Conservation (phyloP, 2,888 invertebrate genomes). For the Crocallis elinguaria region DNA sequence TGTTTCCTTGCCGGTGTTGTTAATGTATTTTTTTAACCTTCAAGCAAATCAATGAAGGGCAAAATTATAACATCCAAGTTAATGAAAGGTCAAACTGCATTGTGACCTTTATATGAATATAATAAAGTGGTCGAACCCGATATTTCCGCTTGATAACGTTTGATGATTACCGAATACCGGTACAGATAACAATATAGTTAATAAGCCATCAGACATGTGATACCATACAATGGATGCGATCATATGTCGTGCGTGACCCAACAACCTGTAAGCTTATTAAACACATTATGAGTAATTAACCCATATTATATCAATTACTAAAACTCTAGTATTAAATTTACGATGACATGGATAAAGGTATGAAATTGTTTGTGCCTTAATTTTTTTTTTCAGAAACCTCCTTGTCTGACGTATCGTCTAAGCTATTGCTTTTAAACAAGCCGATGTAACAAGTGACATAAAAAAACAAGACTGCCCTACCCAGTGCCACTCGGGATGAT, state of each 20-base stretch:
- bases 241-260: conserved; percentile 33
- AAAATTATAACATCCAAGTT: conserved; percentile 18
- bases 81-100: conserved; percentile 34
- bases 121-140: conserved; percentile 69
- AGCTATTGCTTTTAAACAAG: no score
- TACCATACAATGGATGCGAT: conserved; percentile 33
- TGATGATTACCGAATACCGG: conserved; percentile 19
- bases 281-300: conserved; percentile 31
- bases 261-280: conserved; percentile 32
- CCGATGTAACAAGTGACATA: no score
- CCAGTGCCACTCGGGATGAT: no score
- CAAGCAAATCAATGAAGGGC: conserved; percentile 17
- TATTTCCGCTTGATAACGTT: conserved; percentile 75
- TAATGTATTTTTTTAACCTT: conserved; percentile 11
- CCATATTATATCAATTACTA: conserved; percentile 4
- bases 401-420: no score
- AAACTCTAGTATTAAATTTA: no score
- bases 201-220: conserved; percentile 33
- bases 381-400: no score
- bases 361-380: no score
- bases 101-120: conserved; percentile 71
- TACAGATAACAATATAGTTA: conserved; percentile 47
- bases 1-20: conserved; percentile 4
- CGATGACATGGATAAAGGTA: no score
- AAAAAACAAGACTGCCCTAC: no score